Evolutionary conservation across 2,888 invertebrate species (phyloP).

Genomic region (Drosophila mercatorum): DNA sequence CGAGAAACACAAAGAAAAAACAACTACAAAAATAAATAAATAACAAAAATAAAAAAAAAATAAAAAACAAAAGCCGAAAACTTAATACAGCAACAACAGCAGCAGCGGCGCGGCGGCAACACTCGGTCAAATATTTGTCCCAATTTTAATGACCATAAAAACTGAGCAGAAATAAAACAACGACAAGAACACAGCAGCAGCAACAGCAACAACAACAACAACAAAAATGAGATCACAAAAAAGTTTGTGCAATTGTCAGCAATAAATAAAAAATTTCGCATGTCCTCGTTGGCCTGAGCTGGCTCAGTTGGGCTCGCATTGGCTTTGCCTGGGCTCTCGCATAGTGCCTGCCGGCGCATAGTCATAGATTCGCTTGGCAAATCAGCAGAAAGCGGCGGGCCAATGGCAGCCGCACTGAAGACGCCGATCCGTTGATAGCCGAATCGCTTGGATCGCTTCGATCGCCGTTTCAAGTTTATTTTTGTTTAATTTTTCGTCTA

Average conservation of each 20-base stretch:
- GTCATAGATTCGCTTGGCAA: constrained; percentile 45
- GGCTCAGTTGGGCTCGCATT: constrained; percentile 16
- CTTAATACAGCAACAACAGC: constrained; percentile 21
- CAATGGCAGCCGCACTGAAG: constrained; percentile 13
- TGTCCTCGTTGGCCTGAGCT: constrained; percentile 69
- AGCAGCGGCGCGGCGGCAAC: constrained; percentile 28
- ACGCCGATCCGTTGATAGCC: constrained; percentile 45
- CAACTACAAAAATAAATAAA: constrained; percentile 17
- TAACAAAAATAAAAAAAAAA: constrained; percentile 16
- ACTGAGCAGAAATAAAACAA: constrained; percentile 30
- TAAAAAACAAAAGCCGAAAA: constrained; percentile 34
- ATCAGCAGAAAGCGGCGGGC: constrained; percentile 49
- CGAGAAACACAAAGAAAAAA: constrained; percentile 26
- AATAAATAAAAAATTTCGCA: constrained; percentile 82
- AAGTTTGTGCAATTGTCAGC: constrained; percentile 79
- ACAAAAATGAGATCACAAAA: constrained; percentile 55
- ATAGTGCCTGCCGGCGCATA: constrained; percentile 70
- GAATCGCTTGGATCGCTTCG: constrained; percentile 38
- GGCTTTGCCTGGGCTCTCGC: constrained; percentile 45
- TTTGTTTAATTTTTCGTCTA: constrained; percentile 44
- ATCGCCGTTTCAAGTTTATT: constrained; percentile 66
- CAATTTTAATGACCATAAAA: constrained; percentile 80
- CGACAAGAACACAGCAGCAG: constrained; percentile 8
- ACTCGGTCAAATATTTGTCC: constrained; percentile 77
- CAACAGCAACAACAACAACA: constrained; percentile 4